Percentiles rank a stretch among this genome's conserved stretches.
These are phyloP conservation scores for Triplophysa dalaica DNA, from an alignment of 2,113 vertebrate genomes.

Conservation along the genomic window DNA sequence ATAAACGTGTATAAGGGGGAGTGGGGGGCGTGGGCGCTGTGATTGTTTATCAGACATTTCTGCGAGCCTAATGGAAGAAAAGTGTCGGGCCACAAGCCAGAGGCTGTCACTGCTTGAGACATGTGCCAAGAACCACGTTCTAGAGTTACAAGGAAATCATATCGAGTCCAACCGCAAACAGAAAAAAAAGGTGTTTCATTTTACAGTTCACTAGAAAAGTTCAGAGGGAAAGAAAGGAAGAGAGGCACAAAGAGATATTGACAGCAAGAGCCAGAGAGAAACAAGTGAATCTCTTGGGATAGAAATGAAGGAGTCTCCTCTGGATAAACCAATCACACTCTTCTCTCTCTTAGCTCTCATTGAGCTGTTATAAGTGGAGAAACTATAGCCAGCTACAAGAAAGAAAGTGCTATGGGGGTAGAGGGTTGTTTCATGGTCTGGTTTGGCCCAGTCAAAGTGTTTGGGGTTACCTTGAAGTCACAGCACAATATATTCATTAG, in stretches of 20 bases:
- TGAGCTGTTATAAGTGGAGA: slow-evolving; percentile 17
- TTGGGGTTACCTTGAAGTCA: slow-evolving; percentile 25
- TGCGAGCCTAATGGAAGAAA: slow-evolving; percentile 54
- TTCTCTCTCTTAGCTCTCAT: background rate
- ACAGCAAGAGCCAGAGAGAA: background rate
- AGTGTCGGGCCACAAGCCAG: slow-evolving; percentile 45
- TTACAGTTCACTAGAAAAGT: slow-evolving; percentile 48
- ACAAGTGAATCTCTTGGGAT: slow-evolving; percentile 10
- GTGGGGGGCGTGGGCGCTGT: slow-evolving; percentile 13
- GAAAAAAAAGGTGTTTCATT: slow-evolving; percentile 59
- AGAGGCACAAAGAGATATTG: slow-evolving; percentile 1
- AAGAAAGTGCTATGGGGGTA: background rate
- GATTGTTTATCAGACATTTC: slow-evolving; percentile 58
- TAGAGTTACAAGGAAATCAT: slow-evolving; percentile 53
- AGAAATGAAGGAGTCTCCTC: background rate
- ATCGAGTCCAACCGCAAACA: slow-evolving; percentile 49
- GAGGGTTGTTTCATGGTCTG: background rate
- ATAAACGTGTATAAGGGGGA: slow-evolving; percentile 12
- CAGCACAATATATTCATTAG: slow-evolving; percentile 10
- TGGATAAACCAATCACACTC: slow-evolving; percentile 19
- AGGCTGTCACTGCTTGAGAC: slow-evolving; percentile 39
- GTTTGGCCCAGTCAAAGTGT: slow-evolving; percentile 16
- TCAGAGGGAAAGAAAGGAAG: background rate
- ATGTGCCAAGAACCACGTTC: slow-evolving; percentile 54
- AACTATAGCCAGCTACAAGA: background rate